A percentile compares a stretch with the other conserved stretches of the same genome.
Evolutionary conservation across 1,140 invertebrate genomes (phyloP).

Genomic region (Conus ventricosus): DNA sequence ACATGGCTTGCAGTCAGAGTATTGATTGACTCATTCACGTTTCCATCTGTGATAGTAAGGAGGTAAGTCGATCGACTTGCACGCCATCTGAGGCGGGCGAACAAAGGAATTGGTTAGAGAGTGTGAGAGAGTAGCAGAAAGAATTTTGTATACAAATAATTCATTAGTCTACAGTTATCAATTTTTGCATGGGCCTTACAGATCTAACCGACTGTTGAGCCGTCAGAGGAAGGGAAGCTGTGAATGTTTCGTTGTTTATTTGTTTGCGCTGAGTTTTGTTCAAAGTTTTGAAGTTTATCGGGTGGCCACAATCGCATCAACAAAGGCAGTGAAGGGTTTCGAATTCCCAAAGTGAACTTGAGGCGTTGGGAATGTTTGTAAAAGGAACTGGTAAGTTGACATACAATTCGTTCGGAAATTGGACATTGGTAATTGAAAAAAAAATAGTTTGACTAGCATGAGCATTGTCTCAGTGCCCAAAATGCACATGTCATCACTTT

Average conservation of each 20-base stretch:
- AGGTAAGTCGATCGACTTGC: conserved; percentile 3
- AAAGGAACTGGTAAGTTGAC: too few relatives aligned
- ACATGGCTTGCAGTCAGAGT: neutral
- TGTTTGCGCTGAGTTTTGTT: neutral
- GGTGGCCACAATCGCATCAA: neutral
- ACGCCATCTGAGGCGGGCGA: neutral
- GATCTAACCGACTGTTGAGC: too few relatives aligned
- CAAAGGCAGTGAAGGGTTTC: neutral
- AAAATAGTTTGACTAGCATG: too few relatives aligned
- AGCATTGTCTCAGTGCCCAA: neutral
- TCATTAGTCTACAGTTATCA: too few relatives aligned
- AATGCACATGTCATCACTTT: conserved; percentile 16
- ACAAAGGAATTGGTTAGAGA: neutral
- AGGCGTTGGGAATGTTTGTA: neutral
- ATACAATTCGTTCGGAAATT: neutral
- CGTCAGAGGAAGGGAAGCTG: too few relatives aligned
- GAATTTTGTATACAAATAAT: too few relatives aligned
- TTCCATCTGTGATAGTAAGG: neutral
- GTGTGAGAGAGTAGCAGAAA: too few relatives aligned
- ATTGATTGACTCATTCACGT: neutral
- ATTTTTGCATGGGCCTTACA: too few relatives aligned
- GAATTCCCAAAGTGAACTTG: neutral
- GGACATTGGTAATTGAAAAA: neutral
- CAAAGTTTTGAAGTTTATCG: neutral
- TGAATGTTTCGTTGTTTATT: neutral